These are phyloP conservation scores for Paramacrobiotus metropolitanus DNA, from an alignment of 1,140 invertebrate species.

Conservation along the genomic window DNA sequence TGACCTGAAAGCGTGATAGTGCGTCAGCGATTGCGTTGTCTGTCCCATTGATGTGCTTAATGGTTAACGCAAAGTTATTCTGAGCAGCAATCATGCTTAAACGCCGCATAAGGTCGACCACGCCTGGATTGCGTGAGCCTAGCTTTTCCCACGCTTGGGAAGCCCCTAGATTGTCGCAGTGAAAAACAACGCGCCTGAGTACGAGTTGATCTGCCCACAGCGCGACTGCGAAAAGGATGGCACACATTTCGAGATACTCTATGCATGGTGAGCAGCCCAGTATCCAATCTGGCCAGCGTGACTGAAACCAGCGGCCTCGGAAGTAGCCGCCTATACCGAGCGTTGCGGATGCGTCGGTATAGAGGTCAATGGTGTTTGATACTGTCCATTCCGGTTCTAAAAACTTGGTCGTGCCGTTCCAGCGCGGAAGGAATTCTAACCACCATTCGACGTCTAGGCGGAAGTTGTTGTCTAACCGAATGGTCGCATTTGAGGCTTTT, in stretches of 20 bases:
- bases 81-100: neutral
- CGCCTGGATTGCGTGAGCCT: neutral
- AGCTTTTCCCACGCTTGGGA: neutral
- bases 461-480: neutral
- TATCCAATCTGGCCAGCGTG: neutral
- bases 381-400: neutral
- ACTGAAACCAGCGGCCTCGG: neutral
- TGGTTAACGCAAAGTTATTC: neutral
- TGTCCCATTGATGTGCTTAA: neutral
- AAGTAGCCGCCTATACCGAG: neutral
- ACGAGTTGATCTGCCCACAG: neutral
- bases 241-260: neutral
- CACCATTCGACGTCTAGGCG: neutral
- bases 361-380: neutral
- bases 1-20: neutral
- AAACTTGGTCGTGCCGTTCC: neutral
- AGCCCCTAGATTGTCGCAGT: neutral
- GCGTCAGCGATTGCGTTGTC: neutral
- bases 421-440: neutral
- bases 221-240: neutral
- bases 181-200: neutral
- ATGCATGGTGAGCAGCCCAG: neutral
- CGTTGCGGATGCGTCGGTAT: neutral
- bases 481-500: neutral
- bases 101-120: neutral